These are phyloP conservation scores for Brevimyrus niger DNA, from an alignment of 2,113 vertebrate genomes.

Conservation along the genomic window DNA sequence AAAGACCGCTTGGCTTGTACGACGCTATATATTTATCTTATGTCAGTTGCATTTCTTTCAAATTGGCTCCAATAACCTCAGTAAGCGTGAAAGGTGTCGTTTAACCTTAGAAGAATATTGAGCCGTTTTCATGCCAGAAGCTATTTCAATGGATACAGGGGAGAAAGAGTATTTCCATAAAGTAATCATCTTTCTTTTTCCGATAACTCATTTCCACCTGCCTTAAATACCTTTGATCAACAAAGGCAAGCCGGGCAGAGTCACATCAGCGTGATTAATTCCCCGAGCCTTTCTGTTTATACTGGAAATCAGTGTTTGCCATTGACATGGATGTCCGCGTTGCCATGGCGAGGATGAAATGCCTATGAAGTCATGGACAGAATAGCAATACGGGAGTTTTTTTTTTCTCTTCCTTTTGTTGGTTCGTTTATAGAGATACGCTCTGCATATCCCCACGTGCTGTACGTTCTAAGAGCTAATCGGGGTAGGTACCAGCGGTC, in stretches of 20 bases:
- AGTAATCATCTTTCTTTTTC: neutral
- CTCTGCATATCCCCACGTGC: neutral
- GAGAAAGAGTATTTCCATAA: neutral
- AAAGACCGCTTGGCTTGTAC: neutral
- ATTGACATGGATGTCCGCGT: slow-evolving; percentile 23
- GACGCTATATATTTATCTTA: neutral
- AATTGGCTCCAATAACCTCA: neutral
- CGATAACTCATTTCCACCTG: neutral
- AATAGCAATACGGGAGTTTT: slow-evolving; percentile 55
- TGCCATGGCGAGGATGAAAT: slow-evolving; percentile 38
- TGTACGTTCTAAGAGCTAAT: neutral
- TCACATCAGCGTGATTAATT: slow-evolving; percentile 9
- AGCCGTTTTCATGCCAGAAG: neutral
- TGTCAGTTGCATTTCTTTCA: neutral
- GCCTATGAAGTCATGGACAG: slow-evolving; percentile 12
- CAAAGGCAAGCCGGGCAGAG: neutral
- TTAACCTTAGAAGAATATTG: neutral
- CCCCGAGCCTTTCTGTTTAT: slow-evolving; percentile 45
- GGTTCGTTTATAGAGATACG: slow-evolving; percentile 22
- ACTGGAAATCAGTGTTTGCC: slow-evolving; percentile 25
- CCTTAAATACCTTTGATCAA: neutral
- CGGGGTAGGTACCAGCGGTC: neutral
- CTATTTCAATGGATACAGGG: neutral
- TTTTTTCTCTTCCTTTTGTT: slow-evolving; percentile 46
- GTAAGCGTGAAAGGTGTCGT: neutral